Evolutionary conservation across 2,113 vertebrate species (phyloP).

Genomic region (Halichoerus grypus): DNA sequence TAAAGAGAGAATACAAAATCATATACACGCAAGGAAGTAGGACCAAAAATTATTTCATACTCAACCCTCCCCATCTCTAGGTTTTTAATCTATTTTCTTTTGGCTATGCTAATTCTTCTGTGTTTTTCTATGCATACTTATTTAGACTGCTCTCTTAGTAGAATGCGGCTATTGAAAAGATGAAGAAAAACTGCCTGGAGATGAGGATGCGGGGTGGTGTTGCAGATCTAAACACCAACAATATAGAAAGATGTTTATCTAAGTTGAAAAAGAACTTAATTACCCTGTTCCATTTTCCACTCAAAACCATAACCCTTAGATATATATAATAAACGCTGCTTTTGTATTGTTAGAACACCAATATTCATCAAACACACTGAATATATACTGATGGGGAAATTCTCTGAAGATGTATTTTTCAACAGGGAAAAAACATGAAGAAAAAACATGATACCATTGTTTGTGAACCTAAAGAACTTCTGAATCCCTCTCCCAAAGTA

Average conservation of each 20-base stretch:
- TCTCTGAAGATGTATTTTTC: conserved; percentile 59
- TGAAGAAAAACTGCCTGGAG: background rate
- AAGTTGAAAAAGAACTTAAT: conserved; percentile 27
- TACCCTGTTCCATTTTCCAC: background rate
- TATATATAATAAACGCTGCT: background rate
- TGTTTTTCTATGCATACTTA: background rate
- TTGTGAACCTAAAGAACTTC: conserved; percentile 57
- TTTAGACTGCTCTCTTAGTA: background rate
- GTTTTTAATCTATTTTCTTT: conserved; percentile 14
- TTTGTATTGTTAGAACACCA: background rate
- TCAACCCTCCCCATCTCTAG: background rate
- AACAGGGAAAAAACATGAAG: conserved; percentile 57
- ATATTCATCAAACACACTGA: background rate
- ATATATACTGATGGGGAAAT: background rate
- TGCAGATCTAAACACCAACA: conserved; percentile 42
- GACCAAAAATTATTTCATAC: background rate
- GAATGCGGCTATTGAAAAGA: background rate
- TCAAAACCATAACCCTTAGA: background rate
- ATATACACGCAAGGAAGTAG: background rate
- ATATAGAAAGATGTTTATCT: conserved; percentile 42
- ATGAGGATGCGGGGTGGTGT: background rate
- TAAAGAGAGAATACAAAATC: background rate
- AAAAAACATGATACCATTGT: background rate
- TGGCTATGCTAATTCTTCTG: background rate
- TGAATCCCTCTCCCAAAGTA: conserved; percentile 34